Percentiles rank a stretch among this genome's conserved stretches.
These are phyloP conservation scores for Bradypodion pumilum DNA, from an alignment of 2,797 vertebrate genomes.

Conservation along the genomic window DNA sequence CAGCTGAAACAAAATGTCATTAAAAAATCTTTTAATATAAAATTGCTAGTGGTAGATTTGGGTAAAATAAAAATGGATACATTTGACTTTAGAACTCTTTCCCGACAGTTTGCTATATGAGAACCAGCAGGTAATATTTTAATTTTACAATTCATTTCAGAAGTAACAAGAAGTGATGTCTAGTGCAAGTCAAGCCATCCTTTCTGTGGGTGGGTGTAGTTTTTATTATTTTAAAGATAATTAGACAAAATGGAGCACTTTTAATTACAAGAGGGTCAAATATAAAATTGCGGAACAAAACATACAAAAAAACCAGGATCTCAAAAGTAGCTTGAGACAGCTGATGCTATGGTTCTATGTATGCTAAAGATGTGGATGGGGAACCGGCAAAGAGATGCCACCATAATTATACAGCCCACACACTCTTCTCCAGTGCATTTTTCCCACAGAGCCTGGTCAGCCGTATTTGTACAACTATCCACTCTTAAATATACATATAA, in stretches of 20 bases:
- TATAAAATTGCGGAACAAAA: slow-evolving; percentile 3
- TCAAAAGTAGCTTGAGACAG: slow-evolving; percentile 4
- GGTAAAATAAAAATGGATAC: slow-evolving; percentile 2
- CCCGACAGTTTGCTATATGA: neutral
- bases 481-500: slow-evolving; percentile 37
- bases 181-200: neutral
- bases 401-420: neutral
- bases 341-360: neutral
- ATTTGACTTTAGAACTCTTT: neutral
- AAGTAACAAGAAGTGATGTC: neutral
- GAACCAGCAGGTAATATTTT: neutral
- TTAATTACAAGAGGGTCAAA: neutral
- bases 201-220: neutral
- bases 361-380: neutral
- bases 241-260: neutral
- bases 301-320: slow-evolving; percentile 15
- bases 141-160: neutral
- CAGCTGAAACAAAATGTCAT: slow-evolving; percentile 28
- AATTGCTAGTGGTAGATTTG: slow-evolving; percentile 4
- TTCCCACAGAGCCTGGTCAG: neutral
- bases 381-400: neutral
- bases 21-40: slow-evolving; percentile 21
- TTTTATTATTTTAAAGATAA: neutral
- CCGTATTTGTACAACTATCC: slow-evolving; percentile 23
- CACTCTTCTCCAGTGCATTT: neutral